Evolutionary conservation across 92 coral and sea anemone genomes (phyloP).

Genomic region (Zoanthus sociatus): DNA sequence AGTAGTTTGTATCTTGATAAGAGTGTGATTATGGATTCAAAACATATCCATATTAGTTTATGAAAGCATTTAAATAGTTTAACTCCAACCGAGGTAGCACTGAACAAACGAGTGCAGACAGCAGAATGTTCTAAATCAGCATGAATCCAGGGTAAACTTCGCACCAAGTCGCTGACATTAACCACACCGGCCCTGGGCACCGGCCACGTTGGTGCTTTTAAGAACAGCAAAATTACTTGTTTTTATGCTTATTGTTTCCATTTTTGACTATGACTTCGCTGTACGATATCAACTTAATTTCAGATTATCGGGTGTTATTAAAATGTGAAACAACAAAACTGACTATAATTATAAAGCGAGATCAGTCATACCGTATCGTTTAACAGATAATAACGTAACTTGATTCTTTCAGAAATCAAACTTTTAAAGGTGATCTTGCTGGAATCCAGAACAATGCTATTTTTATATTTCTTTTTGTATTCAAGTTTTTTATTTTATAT

Average conservation of each 20-base stretch:
- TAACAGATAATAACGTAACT: background rate
- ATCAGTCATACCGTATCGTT: background rate
- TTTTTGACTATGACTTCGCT: too few relatives aligned
- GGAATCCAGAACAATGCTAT: slow-evolving; percentile 2
- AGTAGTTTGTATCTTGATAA: background rate
- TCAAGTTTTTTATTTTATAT: slow-evolving; percentile 11
- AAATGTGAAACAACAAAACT: too few relatives aligned
- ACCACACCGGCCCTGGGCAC: background rate
- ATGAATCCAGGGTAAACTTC: background rate
- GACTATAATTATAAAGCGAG: background rate
- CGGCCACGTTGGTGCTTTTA: too few relatives aligned
- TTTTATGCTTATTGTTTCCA: too few relatives aligned
- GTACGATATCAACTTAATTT: too few relatives aligned
- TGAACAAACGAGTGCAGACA: background rate
- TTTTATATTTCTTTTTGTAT: slow-evolving; percentile 4
- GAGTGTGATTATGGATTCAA: background rate
- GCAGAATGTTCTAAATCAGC: background rate
- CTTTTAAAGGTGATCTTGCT: slow-evolving; percentile 6
- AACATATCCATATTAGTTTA: background rate
- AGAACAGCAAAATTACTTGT: background rate
- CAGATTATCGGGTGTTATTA: too few relatives aligned
- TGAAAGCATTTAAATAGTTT: background rate
- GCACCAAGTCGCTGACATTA: background rate
- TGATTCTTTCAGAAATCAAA: slow-evolving; percentile 13
- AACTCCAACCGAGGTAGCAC: background rate